phyloP scores from a whole-genome alignment of 2,888 invertebrate species.

The Eupeodes latifasciatus region DNA sequence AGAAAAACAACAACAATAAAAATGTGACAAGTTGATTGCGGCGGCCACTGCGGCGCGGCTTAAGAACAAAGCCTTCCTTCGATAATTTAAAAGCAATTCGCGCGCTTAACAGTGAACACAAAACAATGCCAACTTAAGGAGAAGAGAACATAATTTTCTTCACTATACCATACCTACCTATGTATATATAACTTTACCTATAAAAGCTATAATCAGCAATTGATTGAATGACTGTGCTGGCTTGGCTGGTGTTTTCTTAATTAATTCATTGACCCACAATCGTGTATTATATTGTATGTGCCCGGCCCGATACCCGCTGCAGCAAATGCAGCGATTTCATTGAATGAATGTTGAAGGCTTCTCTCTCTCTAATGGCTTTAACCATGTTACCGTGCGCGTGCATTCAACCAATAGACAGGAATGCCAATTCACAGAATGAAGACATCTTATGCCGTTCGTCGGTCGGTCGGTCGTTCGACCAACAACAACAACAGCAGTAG shows the following conservation, averaged over 20 bases:
- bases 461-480: too few relatives aligned
- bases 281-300: background rate
- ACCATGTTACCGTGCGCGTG: conserved; percentile 15
- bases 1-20: background rate
- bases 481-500: background rate
- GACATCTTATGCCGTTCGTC: conserved; percentile 52
- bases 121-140: conserved; percentile 8
- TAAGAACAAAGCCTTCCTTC: conserved; percentile 40
- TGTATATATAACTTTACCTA: too few relatives aligned
- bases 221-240: conserved; percentile 27
- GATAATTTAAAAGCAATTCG: conserved; percentile 22
- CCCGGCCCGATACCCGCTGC: background rate
- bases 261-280: conserved; percentile 75
- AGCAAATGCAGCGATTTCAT: conserved; percentile 41
- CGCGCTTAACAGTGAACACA: conserved; percentile 18
- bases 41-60: conserved; percentile 1
- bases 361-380: conserved; percentile 38
- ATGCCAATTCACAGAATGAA: conserved; percentile 69
- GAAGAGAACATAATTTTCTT: conserved; percentile 35
- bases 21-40: conserved; percentile 38
- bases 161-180: too few relatives aligned
- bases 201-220: background rate
- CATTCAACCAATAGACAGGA: conserved; percentile 58
- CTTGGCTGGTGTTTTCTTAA: conserved; percentile 34
- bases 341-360: conserved; percentile 46